Conservation (phyloP, 2,797 vertebrate species). For the Australoheros facetus region DNA sequence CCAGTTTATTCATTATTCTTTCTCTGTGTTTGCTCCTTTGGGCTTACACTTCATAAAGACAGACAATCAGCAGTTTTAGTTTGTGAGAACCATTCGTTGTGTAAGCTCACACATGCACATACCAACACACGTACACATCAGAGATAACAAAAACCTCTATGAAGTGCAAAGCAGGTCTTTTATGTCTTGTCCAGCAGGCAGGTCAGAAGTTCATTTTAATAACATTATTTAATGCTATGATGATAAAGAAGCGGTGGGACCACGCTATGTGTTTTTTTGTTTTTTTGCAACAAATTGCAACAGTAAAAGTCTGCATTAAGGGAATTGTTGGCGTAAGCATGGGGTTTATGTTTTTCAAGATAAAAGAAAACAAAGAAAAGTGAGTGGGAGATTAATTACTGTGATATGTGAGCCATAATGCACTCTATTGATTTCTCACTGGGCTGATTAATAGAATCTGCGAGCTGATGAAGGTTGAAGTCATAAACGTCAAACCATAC, state of each 20-base stretch:
- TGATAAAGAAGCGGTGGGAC: constrained; percentile 25
- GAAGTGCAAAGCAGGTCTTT: constrained; percentile 23
- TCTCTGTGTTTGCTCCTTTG: constrained; percentile 37
- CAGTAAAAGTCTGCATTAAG: constrained; percentile 12
- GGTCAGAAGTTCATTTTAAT: constrained; percentile 42
- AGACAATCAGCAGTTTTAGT: constrained; percentile 30
- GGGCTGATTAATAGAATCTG: constrained; percentile 73
- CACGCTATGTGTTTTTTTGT: not conserved
- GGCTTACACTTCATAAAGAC: constrained; percentile 32
- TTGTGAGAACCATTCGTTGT: not conserved
- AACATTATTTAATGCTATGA: constrained; percentile 31
- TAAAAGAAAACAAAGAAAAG: constrained; percentile 17
- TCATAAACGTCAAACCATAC: constrained; percentile 40
- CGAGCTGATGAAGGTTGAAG: constrained; percentile 69
- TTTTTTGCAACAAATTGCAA: constrained; percentile 19
- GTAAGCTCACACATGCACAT: not conserved
- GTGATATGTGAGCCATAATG: constrained; percentile 63
- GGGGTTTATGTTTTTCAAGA: constrained; percentile 14
- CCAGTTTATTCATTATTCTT: constrained; percentile 46
- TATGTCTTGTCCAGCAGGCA: constrained; percentile 28
- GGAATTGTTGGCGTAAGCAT: not conserved
- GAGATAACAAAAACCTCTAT: constrained; percentile 19
- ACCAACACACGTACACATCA: not conserved
- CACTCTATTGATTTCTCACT: constrained; percentile 74
- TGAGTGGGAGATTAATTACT: constrained; percentile 58